Evolutionary conservation across 1,140 invertebrate genomes (phyloP), one percentile per base, ranked within the genome.

Genomic region (Brachionus asplanchnoidis): DNA sequence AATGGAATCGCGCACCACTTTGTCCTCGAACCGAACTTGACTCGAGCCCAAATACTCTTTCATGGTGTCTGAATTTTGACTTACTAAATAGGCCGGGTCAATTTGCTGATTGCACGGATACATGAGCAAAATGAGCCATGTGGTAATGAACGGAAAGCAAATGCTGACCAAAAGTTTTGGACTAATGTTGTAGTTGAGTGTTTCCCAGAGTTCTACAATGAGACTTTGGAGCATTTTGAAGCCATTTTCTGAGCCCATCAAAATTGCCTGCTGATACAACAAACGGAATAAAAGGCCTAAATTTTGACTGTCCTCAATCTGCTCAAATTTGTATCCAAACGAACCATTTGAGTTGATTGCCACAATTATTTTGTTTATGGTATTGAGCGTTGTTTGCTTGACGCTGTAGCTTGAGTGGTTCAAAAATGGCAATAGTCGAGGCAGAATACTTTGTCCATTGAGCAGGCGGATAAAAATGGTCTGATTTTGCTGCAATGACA

Each of bases 11-110:
- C 79, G 32, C 8, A 82, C 79, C 12, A 26, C 9, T 66, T 82
- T 82, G 9, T 82, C 79, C 40, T 82, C 79, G 65, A 82, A 82
- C 40, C 65, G 56, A n/a, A 82, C 65, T 82, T 82, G 79, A 82
- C 44, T 82, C 17, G 79, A 82, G 32, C 79, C 79, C 60, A 82
- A 65, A 26, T 65, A 82, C 20, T 82, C 79, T 46, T 82, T 82
- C 23, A 65, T 12, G 9, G 53, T 82, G 12, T 82, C 53, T 20
- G 79, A 68, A 36, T 60, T 82, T 14, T 60, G 36, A 65, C 26
- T 65, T 32, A 82, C 79, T n/a, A 82, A 65, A 65, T 82, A 82
- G 12, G 65, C 53, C n/a, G 79, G n/a, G 9, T 82, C 65, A 32
- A 82, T 82, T 82, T 60, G 79, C 20, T 82, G 79, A 60, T 82